Evolutionary conservation across 2,888 invertebrate genomes (phyloP).

Genomic region (Leptopterna dolabrata): DNA sequence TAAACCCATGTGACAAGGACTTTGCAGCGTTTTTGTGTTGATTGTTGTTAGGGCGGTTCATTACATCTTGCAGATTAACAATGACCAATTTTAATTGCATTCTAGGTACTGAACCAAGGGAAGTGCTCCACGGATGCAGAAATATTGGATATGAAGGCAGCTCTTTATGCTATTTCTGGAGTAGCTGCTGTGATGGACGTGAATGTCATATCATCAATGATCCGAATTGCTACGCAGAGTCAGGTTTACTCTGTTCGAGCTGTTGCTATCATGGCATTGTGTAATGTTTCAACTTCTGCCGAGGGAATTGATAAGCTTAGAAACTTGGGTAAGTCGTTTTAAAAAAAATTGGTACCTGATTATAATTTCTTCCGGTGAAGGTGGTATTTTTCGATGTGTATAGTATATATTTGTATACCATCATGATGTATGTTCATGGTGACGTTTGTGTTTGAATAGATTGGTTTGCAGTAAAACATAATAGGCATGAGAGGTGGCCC

Average conservation of each 20-base stretch:
- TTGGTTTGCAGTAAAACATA: slow-evolving; percentile 82
- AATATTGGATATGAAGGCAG: slow-evolving; percentile 84
- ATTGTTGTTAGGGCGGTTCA: too few species aligned
- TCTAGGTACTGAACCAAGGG: slow-evolving; percentile 67
- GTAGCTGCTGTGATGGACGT: slow-evolving; percentile 56
- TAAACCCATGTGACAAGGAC: too few species aligned
- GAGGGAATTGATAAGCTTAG: slow-evolving; percentile 82
- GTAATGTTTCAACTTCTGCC: slow-evolving; percentile 85
- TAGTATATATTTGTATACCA: too few species aligned
- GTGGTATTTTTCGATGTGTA: too few species aligned
- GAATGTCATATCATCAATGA: slow-evolving; percentile 64
- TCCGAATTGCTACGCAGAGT: slow-evolving; percentile 81
- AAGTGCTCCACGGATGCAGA: slow-evolving; percentile 76
- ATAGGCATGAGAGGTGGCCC: slow-evolving; percentile 81
- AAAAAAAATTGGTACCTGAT: too few species aligned
- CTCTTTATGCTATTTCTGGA: slow-evolving; percentile 81
- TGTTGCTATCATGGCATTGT: slow-evolving; percentile 89
- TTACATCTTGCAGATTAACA: too few species aligned
- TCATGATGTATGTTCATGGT: too few species aligned
- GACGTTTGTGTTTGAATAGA: slow-evolving; percentile 67
- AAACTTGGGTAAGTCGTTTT: slow-evolving; percentile 38
- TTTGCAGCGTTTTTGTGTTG: too few species aligned
- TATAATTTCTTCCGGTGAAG: too few species aligned
- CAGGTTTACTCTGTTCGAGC: slow-evolving; percentile 89
- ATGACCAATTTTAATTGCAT: slow-evolving; percentile 11